Evolutionary conservation across 2,888 invertebrate species (phyloP).

Genomic region (Drosophila atroscutellata): DNA sequence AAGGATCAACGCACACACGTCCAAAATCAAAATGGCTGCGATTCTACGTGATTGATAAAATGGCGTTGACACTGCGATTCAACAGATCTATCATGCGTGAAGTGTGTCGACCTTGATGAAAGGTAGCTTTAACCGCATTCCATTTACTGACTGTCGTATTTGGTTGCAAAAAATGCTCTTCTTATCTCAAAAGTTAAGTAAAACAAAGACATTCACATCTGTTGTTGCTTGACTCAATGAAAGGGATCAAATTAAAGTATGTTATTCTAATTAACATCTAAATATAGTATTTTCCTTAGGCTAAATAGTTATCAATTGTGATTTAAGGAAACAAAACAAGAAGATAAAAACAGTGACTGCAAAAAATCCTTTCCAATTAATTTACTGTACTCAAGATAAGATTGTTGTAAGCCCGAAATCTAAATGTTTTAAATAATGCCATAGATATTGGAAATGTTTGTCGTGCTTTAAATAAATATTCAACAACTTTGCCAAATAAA

Average conservation of each 20-base stretch:
- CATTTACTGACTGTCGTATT: not conserved
- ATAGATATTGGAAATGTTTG: not conserved
- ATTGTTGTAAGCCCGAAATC: not conserved
- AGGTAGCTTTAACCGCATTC: conserved; percentile 6
- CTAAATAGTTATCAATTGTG: not conserved
- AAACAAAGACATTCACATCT: not conserved
- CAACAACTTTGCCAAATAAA: not conserved
- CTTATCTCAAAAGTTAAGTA: not conserved
- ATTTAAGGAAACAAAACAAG: not conserved
- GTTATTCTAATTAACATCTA: fast-evolving
- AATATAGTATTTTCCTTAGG: fast-evolving
- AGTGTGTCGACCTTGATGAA: conserved; percentile 38
- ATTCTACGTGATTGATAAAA: conserved; percentile 80
- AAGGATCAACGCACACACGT: conserved; percentile 32
- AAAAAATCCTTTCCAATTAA: not conserved
- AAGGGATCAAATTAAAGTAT: not conserved
- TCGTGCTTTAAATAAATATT: not conserved
- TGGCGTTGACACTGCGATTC: conserved; percentile 31
- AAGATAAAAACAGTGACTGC: not conserved
- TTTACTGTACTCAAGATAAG: not conserved
- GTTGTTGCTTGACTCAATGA: not conserved
- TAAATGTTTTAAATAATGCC: too few species aligned
- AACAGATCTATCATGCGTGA: conserved; percentile 7
- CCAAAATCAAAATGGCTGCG: conserved; percentile 49
- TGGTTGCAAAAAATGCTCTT: not conserved